Conservation (phyloP, 2,797 vertebrate species). For the Florisuga fusca region DNA sequence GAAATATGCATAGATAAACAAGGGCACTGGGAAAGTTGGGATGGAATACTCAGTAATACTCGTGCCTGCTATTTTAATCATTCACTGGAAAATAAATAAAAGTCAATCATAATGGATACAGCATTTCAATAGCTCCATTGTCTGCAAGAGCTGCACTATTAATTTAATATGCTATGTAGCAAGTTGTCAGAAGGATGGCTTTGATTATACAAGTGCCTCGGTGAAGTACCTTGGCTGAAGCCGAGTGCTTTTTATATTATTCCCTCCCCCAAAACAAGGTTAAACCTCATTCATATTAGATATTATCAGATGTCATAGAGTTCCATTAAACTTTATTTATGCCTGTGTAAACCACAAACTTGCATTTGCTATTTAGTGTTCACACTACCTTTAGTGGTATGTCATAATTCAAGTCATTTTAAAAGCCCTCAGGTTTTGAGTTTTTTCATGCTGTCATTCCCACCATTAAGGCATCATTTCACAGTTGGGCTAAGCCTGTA, state of each 20-base stretch:
- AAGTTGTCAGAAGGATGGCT: constrained; percentile 29
- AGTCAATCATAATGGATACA: not conserved
- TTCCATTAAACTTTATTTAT: constrained; percentile 33
- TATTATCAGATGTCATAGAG: not conserved
- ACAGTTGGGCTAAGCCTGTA: constrained; percentile 47
- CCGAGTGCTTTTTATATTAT: not conserved
- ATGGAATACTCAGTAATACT: constrained; percentile 4
- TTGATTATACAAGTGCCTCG: constrained; percentile 19
- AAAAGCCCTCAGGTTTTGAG: constrained; percentile 54
- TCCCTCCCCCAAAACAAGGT: not conserved
- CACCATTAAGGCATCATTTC: constrained; percentile 55
- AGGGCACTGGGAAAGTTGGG: not conserved
- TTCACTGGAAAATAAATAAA: not conserved
- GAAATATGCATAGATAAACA: not conserved
- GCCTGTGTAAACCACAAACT: constrained; percentile 17
- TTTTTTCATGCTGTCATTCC: constrained; percentile 50
- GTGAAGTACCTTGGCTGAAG: constrained; percentile 12
- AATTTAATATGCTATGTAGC: constrained; percentile 6
- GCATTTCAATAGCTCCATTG: constrained; percentile 22
- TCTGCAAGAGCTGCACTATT: constrained; percentile 23
- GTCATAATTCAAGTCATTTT: constrained; percentile 57
- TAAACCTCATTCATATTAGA: not conserved
- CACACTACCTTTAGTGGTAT: constrained; percentile 53
- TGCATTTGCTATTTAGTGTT: constrained; percentile 37
- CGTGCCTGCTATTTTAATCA: constrained; percentile 5